Evolutionary conservation across 2,888 invertebrate species (phyloP).

Genomic region (Coenonympha glycerion): DNA sequence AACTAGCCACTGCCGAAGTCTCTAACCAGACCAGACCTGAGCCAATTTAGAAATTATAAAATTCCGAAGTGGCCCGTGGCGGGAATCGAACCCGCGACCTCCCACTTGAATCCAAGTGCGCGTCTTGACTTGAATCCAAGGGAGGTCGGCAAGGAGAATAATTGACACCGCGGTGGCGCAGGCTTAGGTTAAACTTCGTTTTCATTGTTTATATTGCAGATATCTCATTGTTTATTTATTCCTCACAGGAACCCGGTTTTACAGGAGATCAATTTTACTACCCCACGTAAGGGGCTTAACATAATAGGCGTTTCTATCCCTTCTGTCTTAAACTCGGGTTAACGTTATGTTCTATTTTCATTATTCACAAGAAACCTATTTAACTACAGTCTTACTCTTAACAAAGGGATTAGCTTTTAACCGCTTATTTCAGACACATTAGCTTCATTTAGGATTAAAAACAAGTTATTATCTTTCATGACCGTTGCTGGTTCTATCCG

Average conservation of each 20-base stretch:
- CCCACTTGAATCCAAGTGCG: too few relatives aligned
- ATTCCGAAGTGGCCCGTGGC: too few relatives aligned
- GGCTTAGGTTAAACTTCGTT: too few relatives aligned
- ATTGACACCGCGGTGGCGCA: too few relatives aligned
- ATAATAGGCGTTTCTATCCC: not conserved
- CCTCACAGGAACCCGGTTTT: not conserved
- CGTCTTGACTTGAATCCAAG: too few relatives aligned
- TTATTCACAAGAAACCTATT: not conserved
- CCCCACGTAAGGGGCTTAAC: conserved; percentile 1
- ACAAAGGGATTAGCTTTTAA: conserved; percentile 5
- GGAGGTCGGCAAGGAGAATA: too few relatives aligned
- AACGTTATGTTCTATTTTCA: not conserved
- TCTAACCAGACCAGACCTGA: too few relatives aligned
- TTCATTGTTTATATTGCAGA: too few relatives aligned
- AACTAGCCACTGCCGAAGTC: too few relatives aligned
- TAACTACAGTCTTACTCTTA: not conserved
- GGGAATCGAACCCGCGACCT: too few relatives aligned
- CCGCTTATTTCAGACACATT: not conserved
- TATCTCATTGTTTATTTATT: not conserved
- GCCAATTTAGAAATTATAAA: too few relatives aligned
- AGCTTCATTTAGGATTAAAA: not conserved
- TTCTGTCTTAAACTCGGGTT: conserved; percentile 3
- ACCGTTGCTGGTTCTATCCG: not conserved
- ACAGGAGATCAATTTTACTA: not conserved
- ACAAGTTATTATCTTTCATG: not conserved